A percentile compares a stretch with the other conserved stretches of the same genome.
phyloP scores from a whole-genome alignment of 1,140 invertebrate genomes.

The Cyrtorhinus lividipennis region DNA sequence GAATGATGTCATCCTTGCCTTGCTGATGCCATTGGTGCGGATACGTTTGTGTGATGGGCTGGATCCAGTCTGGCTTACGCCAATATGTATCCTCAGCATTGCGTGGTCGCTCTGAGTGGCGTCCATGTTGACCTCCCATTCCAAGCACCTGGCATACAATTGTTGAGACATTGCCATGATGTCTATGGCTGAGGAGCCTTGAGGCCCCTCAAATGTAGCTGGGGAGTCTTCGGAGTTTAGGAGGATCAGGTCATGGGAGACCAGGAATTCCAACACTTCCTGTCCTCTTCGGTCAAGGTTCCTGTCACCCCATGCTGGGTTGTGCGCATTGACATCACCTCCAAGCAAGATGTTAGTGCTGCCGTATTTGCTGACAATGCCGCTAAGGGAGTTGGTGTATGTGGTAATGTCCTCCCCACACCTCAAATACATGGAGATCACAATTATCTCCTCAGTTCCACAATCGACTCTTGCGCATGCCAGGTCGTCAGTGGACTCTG shows the following conservation, averaged over 20 bases:
- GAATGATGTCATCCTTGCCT: neutral
- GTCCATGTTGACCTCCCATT: neutral
- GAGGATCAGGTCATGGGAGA: neutral
- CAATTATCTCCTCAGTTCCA: neutral
- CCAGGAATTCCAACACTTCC: neutral
- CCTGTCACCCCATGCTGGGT: neutral
- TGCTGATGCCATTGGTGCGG: neutral
- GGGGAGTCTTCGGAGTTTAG: constrained; percentile 3
- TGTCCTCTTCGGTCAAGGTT: neutral
- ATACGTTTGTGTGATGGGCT: neutral
- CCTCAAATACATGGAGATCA: neutral
- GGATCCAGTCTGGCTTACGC: neutral
- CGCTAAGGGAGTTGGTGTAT: neutral
- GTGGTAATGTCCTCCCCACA: neutral
- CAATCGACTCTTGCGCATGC: neutral
- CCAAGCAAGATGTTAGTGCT: neutral
- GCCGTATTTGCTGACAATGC: neutral
- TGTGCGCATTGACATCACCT: neutral
- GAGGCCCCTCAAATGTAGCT: neutral
- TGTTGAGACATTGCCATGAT: neutral
- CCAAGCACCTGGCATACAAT: neutral
- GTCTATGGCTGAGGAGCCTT: constrained; percentile 1
- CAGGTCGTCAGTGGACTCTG: neutral
- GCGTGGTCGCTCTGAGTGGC: constrained; percentile 2
- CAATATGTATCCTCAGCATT: neutral